A percentile compares a stretch with the other conserved stretches of the same genome.
These are phyloP conservation scores for Hemithea aestivaria DNA, from an alignment of 2,888 invertebrate species.

Conservation along the genomic window DNA sequence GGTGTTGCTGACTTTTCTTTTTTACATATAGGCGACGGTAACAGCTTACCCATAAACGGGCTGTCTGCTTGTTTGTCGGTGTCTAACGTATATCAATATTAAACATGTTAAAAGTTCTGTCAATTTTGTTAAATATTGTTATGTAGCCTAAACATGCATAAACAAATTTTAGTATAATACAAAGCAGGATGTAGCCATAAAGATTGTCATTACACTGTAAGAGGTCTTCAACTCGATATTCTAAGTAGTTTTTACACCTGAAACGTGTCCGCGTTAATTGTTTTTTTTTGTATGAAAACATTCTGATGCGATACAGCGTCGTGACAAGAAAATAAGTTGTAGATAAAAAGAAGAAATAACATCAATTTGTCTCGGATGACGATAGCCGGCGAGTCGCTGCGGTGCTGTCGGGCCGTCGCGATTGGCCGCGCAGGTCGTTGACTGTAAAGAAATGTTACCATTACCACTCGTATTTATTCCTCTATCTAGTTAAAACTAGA, in stretches of 20 bases:
- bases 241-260: slow-evolving; percentile 24
- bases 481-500: too few species aligned
- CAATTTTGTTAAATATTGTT: too few species aligned
- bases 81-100: too few species aligned
- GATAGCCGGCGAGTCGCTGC: slow-evolving; percentile 42
- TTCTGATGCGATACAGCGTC: slow-evolving; percentile 39
- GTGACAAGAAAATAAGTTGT: slow-evolving; percentile 34
- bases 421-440: slow-evolving; percentile 63
- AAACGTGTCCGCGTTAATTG: slow-evolving; percentile 27
- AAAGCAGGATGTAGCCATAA: slow-evolving; percentile 7
- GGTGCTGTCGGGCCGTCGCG: slow-evolving; percentile 31
- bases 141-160: too few species aligned
- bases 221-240: too few species aligned
- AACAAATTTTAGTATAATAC: too few species aligned
- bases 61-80: too few species aligned
- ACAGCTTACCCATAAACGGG: too few species aligned
- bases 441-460: slow-evolving; percentile 40
- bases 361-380: slow-evolving; percentile 65
- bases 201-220: slow-evolving; percentile 10
- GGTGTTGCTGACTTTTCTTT: too few species aligned
- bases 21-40: too few species aligned
- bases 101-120: too few species aligned
- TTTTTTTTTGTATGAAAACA: slow-evolving; percentile 27
- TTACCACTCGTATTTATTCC: slow-evolving; percentile 5
- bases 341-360: slow-evolving; percentile 47